phyloP scores from a whole-genome alignment of 2,113 vertebrate genomes.

The Ictidomys tridecemlineatus region DNA sequence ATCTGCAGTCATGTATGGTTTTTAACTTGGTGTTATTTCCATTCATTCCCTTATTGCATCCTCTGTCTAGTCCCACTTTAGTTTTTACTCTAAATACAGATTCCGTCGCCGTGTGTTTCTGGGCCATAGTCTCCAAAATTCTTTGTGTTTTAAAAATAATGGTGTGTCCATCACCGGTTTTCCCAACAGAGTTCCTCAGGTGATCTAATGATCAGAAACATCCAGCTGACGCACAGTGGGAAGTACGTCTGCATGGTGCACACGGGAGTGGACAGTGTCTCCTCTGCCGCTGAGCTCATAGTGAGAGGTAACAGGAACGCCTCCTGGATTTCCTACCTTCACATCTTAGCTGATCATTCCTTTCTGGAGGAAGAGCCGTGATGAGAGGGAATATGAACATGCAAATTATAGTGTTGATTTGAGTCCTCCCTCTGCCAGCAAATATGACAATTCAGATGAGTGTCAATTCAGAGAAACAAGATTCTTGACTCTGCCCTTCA shows the following conservation, averaged over 20 bases:
- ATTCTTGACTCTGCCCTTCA: background rate
- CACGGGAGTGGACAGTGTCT: constrained; percentile 95
- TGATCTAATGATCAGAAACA: constrained; percentile 97
- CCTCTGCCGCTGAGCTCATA: constrained; percentile 93
- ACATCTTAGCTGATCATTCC: background rate
- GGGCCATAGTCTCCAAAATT: background rate
- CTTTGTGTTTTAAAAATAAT: background rate
- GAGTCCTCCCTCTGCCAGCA: background rate
- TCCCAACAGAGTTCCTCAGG: constrained; percentile 91
- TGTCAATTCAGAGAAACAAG: constrained; percentile 47
- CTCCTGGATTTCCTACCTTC: fast-evolving
- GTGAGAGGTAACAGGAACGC: constrained; percentile 91
- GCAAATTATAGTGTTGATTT: background rate
- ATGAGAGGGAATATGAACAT: background rate
- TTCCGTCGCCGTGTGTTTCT: background rate
- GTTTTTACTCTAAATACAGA: background rate
- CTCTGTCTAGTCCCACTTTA: background rate
- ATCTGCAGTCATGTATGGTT: background rate
- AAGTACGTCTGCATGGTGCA: constrained; percentile 95
- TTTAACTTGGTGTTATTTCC: constrained; percentile 34
- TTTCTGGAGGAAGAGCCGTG: background rate
- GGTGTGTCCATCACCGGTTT: background rate
- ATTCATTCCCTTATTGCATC: background rate
- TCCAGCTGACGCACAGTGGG: constrained; percentile 95
- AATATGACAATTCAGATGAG: background rate